Conservation (phyloP, 1,140 invertebrate genomes). For the Cotesia vestalis region DNA sequence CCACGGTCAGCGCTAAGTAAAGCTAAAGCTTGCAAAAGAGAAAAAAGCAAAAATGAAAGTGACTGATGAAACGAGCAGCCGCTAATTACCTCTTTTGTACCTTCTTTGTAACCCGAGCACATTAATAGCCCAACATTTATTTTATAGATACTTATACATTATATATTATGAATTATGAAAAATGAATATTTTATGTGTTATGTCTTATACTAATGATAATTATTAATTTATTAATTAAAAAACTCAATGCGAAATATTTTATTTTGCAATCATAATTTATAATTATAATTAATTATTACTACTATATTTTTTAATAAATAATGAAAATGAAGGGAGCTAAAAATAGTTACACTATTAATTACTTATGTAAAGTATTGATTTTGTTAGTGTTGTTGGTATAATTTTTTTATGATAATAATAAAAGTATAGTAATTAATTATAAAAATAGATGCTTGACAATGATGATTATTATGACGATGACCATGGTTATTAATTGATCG, state of each 20-base stretch:
- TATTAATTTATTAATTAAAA: neutral
- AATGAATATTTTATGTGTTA: conserved; percentile 48
- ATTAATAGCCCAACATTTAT: conserved; percentile 57
- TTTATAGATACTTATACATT: conserved; percentile 50
- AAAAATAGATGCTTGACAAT: too few species aligned
- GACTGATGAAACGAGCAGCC: conserved; percentile 57
- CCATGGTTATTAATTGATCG: too few species aligned
- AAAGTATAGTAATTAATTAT: too few species aligned
- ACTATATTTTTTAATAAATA: too few species aligned
- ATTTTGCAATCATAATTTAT: too few species aligned
- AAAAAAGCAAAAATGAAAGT: conserved; percentile 36
- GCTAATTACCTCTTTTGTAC: conserved; percentile 62
- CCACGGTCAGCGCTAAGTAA: conserved; percentile 42
- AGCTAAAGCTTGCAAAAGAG: neutral
- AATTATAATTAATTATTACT: too few species aligned
- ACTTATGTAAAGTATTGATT: too few species aligned
- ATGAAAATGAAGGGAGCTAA: too few species aligned
- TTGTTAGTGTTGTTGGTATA: too few species aligned
- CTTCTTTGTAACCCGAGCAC: conserved; percentile 51
- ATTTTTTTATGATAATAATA: neutral
- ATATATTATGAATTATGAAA: conserved; percentile 44
- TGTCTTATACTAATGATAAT: neutral
- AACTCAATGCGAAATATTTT: too few species aligned
- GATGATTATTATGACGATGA: too few species aligned
- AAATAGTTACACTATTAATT: too few species aligned